These are phyloP conservation scores for Diploptera punctata DNA, from an alignment of 2,888 invertebrate species.

Conservation along the genomic window DNA sequence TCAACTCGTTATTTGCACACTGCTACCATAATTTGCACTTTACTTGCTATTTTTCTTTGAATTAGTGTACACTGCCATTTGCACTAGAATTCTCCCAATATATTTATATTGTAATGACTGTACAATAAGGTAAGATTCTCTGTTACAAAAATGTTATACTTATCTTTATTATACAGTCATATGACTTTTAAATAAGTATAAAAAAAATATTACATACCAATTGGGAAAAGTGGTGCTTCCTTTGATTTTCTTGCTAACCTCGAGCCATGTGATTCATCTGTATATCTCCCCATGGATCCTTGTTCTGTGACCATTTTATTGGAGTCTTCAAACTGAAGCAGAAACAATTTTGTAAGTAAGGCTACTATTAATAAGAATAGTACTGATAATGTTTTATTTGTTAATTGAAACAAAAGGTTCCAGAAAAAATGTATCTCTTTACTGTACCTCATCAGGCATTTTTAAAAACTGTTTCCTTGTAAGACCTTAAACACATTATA, in stretches of 20 bases:
- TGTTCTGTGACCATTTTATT: conserved; percentile 2
- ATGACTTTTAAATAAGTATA: too few species aligned
- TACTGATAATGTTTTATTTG: not conserved
- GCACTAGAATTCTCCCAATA: too few species aligned
- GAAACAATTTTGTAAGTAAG: not conserved
- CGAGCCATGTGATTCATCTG: not conserved
- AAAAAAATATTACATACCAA: too few species aligned
- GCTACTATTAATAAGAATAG: not conserved
- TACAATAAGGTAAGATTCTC: not conserved
- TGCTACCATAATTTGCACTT: too few species aligned
- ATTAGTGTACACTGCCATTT: too few species aligned
- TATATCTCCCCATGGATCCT: not conserved
- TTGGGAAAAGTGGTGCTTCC: conserved; percentile 2
- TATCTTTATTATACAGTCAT: too few species aligned
- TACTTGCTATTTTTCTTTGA: too few species aligned
- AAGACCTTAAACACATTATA: not conserved
- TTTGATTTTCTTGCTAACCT: not conserved
- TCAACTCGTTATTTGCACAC: too few species aligned
- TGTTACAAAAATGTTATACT: too few species aligned
- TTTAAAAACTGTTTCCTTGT: not conserved
- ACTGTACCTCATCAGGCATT: not conserved
- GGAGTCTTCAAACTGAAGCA: not conserved
- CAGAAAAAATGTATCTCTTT: too few species aligned
- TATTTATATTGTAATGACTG: too few species aligned
- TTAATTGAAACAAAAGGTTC: not conserved